phyloP scores from a whole-genome alignment of 2,113 vertebrate species.

The Macroglossus sobrinus region DNA sequence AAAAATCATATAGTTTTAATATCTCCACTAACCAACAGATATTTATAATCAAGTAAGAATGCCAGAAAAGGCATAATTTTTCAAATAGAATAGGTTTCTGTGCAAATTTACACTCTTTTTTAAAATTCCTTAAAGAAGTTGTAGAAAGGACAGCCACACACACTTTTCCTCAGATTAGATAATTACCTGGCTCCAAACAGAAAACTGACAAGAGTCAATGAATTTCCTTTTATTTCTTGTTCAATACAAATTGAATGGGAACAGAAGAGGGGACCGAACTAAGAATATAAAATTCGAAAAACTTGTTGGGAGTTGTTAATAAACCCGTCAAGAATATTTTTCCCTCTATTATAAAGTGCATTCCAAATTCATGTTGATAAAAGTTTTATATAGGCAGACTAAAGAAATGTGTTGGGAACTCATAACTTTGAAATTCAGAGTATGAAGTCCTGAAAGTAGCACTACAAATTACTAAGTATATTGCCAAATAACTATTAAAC shows the following conservation, averaged over 20 bases:
- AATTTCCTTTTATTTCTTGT: neutral
- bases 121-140: neutral
- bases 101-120: neutral
- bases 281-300: neutral
- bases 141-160: neutral
- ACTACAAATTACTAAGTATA: neutral
- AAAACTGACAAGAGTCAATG: neutral
- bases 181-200: neutral
- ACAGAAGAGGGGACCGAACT: neutral
- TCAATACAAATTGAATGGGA: neutral
- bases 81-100: neutral
- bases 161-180: neutral
- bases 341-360: neutral
- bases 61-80: neutral
- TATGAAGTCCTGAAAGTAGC: neutral
- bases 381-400: neutral
- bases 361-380: slow-evolving; percentile 8
- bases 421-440: neutral
- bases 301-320: neutral
- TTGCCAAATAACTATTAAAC: neutral
- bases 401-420: neutral
- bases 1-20: neutral
- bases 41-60: neutral
- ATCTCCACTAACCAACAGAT: neutral
- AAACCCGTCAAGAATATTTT: neutral